A percentile compares a stretch with the other conserved stretches of the same genome.
Conservation (phyloP, 2,797 vertebrate genomes). For the Pipistrellus pygmaeus region DNA sequence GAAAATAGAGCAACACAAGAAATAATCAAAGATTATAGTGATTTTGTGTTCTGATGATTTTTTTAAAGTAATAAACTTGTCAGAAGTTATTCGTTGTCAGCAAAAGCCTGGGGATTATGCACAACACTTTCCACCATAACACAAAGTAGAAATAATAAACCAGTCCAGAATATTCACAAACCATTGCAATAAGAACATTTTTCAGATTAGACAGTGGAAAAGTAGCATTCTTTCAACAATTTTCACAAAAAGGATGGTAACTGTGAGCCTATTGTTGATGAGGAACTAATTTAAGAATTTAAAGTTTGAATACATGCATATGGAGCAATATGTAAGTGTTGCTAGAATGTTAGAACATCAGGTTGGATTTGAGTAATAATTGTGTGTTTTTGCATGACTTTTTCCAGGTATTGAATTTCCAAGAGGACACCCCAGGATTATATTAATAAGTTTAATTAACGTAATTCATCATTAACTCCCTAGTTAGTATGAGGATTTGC, state of each 20-base stretch:
- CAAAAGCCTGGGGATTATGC: background rate
- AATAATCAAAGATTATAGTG: background rate
- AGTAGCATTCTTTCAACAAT: background rate
- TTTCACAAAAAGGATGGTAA: background rate
- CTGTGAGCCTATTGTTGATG: background rate
- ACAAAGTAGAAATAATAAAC: background rate
- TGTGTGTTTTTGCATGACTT: background rate
- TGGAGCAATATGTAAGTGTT: background rate
- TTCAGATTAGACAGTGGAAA: background rate
- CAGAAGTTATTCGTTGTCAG: background rate
- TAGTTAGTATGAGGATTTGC: conserved; percentile 8
- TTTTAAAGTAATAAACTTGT: background rate
- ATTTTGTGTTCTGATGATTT: background rate
- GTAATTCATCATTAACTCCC: conserved; percentile 70
- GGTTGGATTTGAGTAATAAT: background rate
- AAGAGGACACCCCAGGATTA: background rate
- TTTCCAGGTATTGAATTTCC: conserved; percentile 44
- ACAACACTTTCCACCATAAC: background rate
- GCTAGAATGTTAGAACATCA: background rate
- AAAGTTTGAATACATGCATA: background rate
- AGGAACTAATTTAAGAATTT: background rate
- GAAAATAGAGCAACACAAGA: background rate
- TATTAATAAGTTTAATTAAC: conserved; percentile 75
- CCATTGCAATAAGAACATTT: background rate
- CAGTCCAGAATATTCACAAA: background rate